These are phyloP conservation scores for Cheilosia pagana DNA, from an alignment of 2,888 invertebrate species.

Conservation along the genomic window DNA sequence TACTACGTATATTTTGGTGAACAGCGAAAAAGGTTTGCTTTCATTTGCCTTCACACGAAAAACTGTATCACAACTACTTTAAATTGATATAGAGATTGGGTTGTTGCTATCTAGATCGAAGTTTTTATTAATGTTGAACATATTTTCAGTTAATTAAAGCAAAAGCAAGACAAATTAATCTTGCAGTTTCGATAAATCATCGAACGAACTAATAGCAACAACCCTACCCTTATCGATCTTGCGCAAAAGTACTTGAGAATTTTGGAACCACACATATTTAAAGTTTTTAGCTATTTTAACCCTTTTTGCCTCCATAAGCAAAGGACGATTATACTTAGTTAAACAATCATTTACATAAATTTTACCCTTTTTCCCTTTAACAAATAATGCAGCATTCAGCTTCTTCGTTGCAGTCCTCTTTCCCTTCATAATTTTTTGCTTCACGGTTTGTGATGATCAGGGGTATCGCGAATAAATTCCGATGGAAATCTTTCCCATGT, in stretches of 20 bases:
- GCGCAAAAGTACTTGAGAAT: constrained; percentile 6
- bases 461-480: too few species aligned
- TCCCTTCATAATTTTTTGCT: neutral
- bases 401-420: constrained; percentile 16
- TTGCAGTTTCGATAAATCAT: constrained; percentile 5
- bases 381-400: constrained; percentile 13
- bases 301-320: neutral
- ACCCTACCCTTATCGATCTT: constrained; percentile 37
- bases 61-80: neutral
- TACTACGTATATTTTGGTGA: constrained; percentile 24
- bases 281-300: constrained; percentile 14
- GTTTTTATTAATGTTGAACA: neutral
- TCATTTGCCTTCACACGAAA: neutral
- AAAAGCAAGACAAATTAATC: neutral
- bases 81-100: neutral
- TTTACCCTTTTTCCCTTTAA: constrained; percentile 8
- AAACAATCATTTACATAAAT: neutral
- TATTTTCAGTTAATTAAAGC: neutral
- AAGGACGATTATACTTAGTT: neutral
- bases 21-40: neutral
- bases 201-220: constrained; percentile 25
- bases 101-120: neutral
- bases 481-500: too few species aligned
- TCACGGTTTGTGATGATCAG: too few species aligned
- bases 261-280: constrained; percentile 10